These are phyloP conservation scores for Paracanthobrama guichenoti DNA, from an alignment of 2,113 vertebrate genomes.

Conservation along the genomic window DNA sequence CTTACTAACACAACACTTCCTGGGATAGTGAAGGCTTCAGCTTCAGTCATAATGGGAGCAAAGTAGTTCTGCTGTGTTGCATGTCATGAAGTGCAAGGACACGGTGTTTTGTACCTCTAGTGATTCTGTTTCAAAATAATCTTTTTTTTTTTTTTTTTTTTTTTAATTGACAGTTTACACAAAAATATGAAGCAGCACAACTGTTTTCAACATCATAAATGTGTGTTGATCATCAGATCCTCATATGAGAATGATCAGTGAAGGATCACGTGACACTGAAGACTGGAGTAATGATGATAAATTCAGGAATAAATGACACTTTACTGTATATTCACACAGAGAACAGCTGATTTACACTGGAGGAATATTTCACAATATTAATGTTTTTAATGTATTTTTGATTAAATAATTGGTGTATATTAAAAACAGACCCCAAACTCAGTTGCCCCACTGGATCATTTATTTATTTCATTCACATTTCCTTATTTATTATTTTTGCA, in stretches of 20 bases:
- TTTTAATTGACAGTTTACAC: not conserved
- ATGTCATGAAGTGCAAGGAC: too few relatives aligned
- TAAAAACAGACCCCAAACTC: too few relatives aligned
- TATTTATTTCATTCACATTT: too few relatives aligned
- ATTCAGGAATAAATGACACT: not conserved
- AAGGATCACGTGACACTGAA: not conserved
- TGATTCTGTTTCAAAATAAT: not conserved
- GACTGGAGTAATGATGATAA: not conserved
- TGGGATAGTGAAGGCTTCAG: too few relatives aligned
- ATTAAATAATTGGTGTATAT: not conserved
- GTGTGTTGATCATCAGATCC: not conserved
- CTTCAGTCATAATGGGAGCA: too few relatives aligned
- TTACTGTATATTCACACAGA: not conserved
- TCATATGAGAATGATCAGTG: not conserved
- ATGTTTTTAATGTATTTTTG: not conserved
- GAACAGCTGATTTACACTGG: not conserved
- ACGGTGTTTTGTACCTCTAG: too few relatives aligned
- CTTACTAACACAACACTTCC: not conserved
- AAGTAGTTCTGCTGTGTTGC: too few relatives aligned
- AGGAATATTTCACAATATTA: not conserved
- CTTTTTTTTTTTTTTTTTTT: not conserved
- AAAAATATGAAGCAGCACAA: not conserved
- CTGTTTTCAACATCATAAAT: not conserved
- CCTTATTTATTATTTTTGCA: too few relatives aligned
- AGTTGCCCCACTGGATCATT: too few relatives aligned